Conservation (phyloP, 2,888 invertebrate genomes). For the Ophion slaviceki region DNA sequence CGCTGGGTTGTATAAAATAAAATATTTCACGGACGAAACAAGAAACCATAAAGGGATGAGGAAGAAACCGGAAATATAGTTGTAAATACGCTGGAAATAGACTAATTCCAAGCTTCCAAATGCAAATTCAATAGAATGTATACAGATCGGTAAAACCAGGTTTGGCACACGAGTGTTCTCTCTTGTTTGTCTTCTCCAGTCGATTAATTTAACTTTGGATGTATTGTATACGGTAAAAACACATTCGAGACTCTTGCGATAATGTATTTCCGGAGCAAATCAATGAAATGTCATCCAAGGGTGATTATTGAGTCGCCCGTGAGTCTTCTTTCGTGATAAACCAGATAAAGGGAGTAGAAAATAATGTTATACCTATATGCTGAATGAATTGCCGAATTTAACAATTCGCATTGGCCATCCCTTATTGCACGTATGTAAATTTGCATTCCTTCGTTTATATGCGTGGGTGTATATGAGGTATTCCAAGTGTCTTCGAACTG, state of each 20-base stretch:
- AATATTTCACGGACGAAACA: not conserved
- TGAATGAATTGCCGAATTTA: conserved; percentile 28
- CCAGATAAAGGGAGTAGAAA: conserved; percentile 47
- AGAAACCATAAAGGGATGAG: conserved; percentile 26
- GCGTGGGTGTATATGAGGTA: not conserved
- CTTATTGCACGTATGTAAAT: conserved; percentile 32
- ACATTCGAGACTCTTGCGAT: conserved; percentile 35
- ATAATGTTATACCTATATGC: conserved; percentile 34
- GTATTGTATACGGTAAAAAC: conserved; percentile 15
- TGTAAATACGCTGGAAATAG: conserved; percentile 41
- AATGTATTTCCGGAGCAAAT: not conserved
- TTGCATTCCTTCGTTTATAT: conserved; percentile 16
- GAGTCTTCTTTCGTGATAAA: conserved; percentile 29
- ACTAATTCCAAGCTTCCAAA: conserved; percentile 42
- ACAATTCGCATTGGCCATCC: conserved; percentile 50
- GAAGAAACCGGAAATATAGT: conserved; percentile 56
- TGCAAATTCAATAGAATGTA: conserved; percentile 62
- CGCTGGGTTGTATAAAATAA: not conserved
- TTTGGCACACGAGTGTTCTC: conserved; percentile 62
- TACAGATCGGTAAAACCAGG: conserved; percentile 34
- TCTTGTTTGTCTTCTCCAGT: conserved; percentile 21
- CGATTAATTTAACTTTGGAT: not conserved
- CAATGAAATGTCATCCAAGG: not conserved
- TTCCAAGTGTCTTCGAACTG: too few relatives aligned
- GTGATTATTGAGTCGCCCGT: not conserved